Conservation (phyloP, 2,113 vertebrate genomes). For the Danionella cerebrum region DNA sequence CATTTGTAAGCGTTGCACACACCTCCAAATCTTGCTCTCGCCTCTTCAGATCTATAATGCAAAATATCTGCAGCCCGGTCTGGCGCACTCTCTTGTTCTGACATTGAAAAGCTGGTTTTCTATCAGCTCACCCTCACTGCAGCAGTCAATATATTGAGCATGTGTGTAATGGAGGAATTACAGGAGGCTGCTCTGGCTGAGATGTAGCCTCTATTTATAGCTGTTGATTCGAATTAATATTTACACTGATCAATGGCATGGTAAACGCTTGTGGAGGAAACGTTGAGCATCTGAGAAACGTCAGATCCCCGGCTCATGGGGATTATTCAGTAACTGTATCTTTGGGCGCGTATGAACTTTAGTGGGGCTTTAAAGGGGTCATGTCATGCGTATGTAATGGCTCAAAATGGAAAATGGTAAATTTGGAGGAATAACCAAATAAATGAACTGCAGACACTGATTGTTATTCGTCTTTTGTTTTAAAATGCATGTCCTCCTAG, state of each 20-base stretch:
- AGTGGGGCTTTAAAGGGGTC: neutral
- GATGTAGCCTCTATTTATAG: conserved; percentile 39
- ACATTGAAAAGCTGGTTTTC: conserved; percentile 37
- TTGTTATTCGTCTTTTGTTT: no score
- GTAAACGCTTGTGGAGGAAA: neutral
- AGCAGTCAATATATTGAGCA: conserved; percentile 35
- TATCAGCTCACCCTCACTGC: neutral
- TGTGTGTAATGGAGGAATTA: conserved; percentile 29
- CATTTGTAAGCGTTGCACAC: neutral
- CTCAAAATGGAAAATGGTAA: no score
- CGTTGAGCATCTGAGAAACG: neutral
- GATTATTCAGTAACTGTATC: neutral
- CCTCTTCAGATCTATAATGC: conserved; percentile 39
- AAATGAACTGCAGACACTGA: neutral
- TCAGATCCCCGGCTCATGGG: neutral
- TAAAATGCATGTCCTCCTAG: no score
- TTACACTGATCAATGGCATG: conserved; percentile 10
- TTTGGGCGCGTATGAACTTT: neutral
- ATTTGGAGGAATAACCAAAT: no score
- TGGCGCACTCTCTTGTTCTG: conserved; percentile 26
- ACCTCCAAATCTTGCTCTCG: neutral
- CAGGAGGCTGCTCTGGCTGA: conserved; percentile 29
- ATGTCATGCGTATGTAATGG: no score
- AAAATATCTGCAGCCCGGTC: conserved; percentile 22
- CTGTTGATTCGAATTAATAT: conserved; percentile 25